Base-by-base conservation (phyloP, 2,888 invertebrate species). In the Himalopsyche anomala region DNA sequence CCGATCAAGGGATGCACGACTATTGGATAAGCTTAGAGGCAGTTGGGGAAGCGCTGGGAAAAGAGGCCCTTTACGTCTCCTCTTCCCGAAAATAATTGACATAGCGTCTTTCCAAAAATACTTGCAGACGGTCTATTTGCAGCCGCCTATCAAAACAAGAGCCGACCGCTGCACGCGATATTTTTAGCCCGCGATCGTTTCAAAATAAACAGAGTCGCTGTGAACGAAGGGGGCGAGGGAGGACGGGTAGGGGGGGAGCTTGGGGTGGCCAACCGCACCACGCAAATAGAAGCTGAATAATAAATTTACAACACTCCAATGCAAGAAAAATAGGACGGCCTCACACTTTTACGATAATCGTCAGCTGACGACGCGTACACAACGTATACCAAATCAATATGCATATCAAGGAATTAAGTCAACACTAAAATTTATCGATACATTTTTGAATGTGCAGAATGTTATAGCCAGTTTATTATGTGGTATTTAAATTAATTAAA, bases 101-200 rank as follows among this genome's bases (percentile, higher is more conserved):
- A 62, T 62, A 62, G 62, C 62, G 62, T 62, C 82, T 83, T 42
- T 83, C 42, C 69, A 54, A 80, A 54, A 79, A 79, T 54, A 54
- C 38, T 51, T 74, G 79, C 83, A 83, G 83, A 83, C 79, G 38
- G 51, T 69, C 74, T 83, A 83, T 74, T 74, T 51, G 42, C 74
- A 38, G 74, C 74, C 83, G 74, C 74, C 19, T 28, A 51, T 74
- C 83, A 83, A 81, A 51, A 51, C 36, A 62, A 62, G 62, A 45
- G 81, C 54, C 80, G 80, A 40, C 80, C 80, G 40, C 80, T 80
- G 80, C 80, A 80, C 80, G 80, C 80, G 80, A 15, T 80, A 80
- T 80, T 80, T 80, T 80, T 80, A 80, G 45, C 40, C 40, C 45
- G 80, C 40, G 80, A 19, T 40, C 40, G 40, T 15, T 51, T 45